Evolutionary conservation across 2,888 invertebrate species (phyloP).

Genomic region (Mechanitis mazaeus): DNA sequence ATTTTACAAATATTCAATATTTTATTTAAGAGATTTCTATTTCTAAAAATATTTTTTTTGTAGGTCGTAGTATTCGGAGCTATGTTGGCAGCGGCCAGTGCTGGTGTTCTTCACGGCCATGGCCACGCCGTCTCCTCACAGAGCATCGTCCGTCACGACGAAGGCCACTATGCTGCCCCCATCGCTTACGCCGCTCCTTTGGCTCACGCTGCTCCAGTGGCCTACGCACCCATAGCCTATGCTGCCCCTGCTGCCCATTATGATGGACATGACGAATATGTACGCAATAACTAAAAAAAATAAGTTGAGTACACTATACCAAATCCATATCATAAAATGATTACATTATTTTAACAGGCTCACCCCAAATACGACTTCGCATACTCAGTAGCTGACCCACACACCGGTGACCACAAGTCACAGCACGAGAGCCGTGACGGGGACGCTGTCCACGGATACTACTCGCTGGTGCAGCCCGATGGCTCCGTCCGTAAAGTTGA

Average conservation of each 20-base stretch:
- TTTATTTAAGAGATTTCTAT: neutral
- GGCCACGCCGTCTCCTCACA: constrained; percentile 49
- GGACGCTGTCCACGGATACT: constrained; percentile 71
- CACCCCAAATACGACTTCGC: constrained; percentile 52
- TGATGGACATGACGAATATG: constrained; percentile 39
- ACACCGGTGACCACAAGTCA: constrained; percentile 69
- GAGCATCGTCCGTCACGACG: constrained; percentile 47
- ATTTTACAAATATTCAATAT: neutral
- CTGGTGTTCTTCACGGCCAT: constrained; percentile 47
- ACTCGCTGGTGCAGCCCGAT: constrained; percentile 67
- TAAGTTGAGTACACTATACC: neutral
- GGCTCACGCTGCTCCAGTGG: constrained; percentile 36
- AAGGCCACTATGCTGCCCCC: constrained; percentile 38
- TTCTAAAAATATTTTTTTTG: constrained; percentile 23
- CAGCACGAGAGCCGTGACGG: constrained; percentile 61
- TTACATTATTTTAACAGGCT: constrained; percentile 30
- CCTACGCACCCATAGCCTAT: constrained; percentile 32
- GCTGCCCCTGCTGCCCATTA: constrained; percentile 40
- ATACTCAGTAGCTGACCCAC: constrained; percentile 63
- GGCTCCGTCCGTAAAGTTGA: constrained; percentile 63
- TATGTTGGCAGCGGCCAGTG: constrained; percentile 50
- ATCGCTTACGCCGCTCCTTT: constrained; percentile 33
- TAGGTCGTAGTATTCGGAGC: constrained; percentile 42
- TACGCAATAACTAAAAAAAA: constrained; percentile 23
- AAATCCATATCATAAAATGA: neutral